Base-by-base conservation (phyloP, 2,113 vertebrate species). In the Paralichthys olivaceus region DNA sequence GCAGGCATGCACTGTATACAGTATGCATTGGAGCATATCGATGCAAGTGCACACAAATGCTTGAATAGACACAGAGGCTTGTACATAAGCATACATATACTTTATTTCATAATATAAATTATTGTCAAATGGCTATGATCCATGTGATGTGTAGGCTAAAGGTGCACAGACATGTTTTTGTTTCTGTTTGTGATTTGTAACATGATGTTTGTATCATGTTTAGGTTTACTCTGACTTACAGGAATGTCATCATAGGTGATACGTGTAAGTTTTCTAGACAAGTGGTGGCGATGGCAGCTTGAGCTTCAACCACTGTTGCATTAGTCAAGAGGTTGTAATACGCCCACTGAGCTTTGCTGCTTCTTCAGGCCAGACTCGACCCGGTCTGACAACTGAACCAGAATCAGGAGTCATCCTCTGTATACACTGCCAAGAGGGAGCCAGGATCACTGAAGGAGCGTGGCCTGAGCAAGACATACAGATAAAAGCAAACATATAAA, bases 21-120 rank as follows among this genome's bases (percentile, higher is more conserved):
- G 14, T 28, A 34, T 64, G 80, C 67, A 73, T 11, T 67, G 73
- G 54, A 77, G 69, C 79, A 82, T 64, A 34, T 32, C 66, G 23
- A 81, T 72, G 49, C 11, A 66, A 77, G 37, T 14, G 13, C 28
- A 34, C 47, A 77, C n/a, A 67, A 23, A 53, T 70, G 70, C 22
- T 53, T 77, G 20, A 72, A 65, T 61, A 65, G 28, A 61, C 23
- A 68, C 28, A 70, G 45, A 72, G 20, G 63, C 75, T 37, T 13
- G 25, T n/a, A 45, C 61, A 70, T n/a, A 37, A 61, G 11, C 15
- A 47, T 4, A 47, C 25, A 49, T 19, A 19, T 49, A 7, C 17
- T 49, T 4, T 5, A 6, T 49, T 49, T 49, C 1, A 19, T 49
- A 15, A 19, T 5, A 3, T 49, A 49, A 7, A 19, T 19, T 49